These are phyloP conservation scores for Eristalis tenax DNA, from an alignment of 2,888 invertebrate species.

Conservation along the genomic window DNA sequence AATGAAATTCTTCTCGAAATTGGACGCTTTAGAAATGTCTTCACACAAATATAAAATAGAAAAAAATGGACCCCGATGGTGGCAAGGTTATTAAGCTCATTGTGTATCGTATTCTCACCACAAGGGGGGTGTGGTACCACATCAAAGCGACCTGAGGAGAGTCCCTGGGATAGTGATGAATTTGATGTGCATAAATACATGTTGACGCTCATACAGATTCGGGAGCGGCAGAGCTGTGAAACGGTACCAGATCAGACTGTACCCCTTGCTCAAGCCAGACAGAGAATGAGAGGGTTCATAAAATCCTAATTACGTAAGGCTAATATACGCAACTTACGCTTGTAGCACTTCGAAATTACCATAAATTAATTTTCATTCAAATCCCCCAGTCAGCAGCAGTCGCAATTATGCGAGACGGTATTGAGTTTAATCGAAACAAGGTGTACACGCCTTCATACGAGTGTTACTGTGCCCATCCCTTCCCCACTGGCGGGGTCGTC, in stretches of 20 bases:
- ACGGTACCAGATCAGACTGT: not conserved
- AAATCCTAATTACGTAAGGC: slow-evolving; percentile 48
- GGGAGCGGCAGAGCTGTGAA: not conserved
- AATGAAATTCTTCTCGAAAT: slow-evolving; percentile 29
- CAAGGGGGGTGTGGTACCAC: slow-evolving; percentile 7
- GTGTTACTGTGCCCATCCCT: not conserved
- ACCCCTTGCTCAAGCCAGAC: not conserved
- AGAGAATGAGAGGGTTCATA: not conserved
- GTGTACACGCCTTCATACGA: slow-evolving; percentile 2
- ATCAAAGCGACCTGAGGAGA: slow-evolving; percentile 20
- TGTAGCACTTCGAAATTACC: slow-evolving; percentile 47
- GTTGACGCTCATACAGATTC: not conserved
- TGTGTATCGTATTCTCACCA: slow-evolving; percentile 1
- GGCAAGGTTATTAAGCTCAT: slow-evolving; percentile 12
- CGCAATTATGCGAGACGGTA: slow-evolving; percentile 17
- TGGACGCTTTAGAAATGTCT: slow-evolving; percentile 35
- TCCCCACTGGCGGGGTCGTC: not conserved
- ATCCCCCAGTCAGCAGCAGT: not conserved
- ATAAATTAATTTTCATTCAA: slow-evolving; percentile 48
- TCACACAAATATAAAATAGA: not conserved
- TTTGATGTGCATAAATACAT: not conserved
- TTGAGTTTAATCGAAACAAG: slow-evolving; percentile 45
- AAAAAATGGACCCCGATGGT: not conserved
- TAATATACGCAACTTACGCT: slow-evolving; percentile 48
- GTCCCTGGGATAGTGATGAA: slow-evolving; percentile 7